Conservation (phyloP, 2,113 vertebrate genomes). For the Micromys minutus region DNA sequence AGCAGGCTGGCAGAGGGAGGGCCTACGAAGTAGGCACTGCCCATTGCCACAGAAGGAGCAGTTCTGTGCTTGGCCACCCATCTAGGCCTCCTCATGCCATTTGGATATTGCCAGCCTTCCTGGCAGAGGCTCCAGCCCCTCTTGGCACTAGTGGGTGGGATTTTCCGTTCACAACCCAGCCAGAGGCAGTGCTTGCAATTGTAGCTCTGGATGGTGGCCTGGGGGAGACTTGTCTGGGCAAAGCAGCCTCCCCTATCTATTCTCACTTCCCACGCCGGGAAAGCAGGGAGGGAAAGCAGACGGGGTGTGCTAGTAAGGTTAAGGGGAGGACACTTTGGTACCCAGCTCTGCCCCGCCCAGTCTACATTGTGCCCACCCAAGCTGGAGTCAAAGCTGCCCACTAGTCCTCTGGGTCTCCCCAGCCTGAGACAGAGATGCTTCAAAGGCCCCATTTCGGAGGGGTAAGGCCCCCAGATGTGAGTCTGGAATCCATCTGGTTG, state of each 20-base stretch:
- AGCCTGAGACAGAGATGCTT: slow-evolving; percentile 28
- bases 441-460: slow-evolving; percentile 59
- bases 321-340: background rate
- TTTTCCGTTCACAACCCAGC: slow-evolving; percentile 72
- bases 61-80: slow-evolving; percentile 45
- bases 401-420: background rate
- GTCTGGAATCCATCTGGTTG: slow-evolving; percentile 68
- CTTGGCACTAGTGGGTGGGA: slow-evolving; percentile 58
- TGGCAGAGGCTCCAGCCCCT: slow-evolving; percentile 7
- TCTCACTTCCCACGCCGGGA: slow-evolving; percentile 47
- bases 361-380: slow-evolving; percentile 59
- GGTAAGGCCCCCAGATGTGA: slow-evolving; percentile 59
- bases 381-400: slow-evolving; percentile 1
- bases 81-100: slow-evolving; percentile 17
- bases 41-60: background rate
- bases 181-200: slow-evolving; percentile 6
- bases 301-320: slow-evolving; percentile 1
- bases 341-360: background rate
- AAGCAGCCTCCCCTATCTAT: background rate
- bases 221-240: slow-evolving; percentile 64
- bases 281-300: slow-evolving; percentile 35
- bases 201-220: slow-evolving; percentile 44
- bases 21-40: background rate
- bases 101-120: slow-evolving; percentile 17
- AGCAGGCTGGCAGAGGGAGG: background rate